Base-by-base conservation (phyloP, 2,888 invertebrate species). In the Atrina japonica region DNA sequence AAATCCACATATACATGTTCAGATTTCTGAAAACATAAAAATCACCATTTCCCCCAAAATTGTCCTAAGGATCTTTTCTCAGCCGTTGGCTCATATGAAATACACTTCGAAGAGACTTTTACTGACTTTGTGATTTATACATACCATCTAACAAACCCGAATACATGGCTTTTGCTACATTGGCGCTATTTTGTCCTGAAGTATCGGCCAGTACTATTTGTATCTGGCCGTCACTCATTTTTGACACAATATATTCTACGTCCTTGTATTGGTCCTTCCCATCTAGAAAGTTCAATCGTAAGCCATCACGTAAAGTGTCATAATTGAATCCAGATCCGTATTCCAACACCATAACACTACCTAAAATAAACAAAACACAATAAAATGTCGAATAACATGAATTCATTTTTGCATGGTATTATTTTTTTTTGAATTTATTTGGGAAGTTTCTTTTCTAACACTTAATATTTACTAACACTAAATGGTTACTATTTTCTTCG, bases 281-380 rank as follows among this genome's bases (percentile, higher is more conserved):
- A 65, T 82, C 81, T 23, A 82, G 40, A 23, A 76, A 71, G 30
- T 76, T 77, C 53, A 78, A 69, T 35, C 77, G 79, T 41, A 87
- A 41, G 1, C 78, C 71, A 53, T 75, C 72, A 25, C 73, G 77
- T 41, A 85, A 72, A 6, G 70, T 73, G 18, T 78, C 60, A 43
- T 84, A 75, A 43, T 79, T 77, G 60, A 86, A 87, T 1, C 84
- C 84, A 53, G 79, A 77, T 23, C 83, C 85, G 49, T 75, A 79
- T 11, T 80, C 83, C 11, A 83, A 61, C 25, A 79, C 83, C 50
- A 86, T 59, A 43, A 82, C 72, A 0, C 79, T 85, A 11, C 87
- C 87, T 87, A 59, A 21, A 70, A 66, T 7, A 56, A 47, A 66
- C 27, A 29, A 55, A 21, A 56, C 35, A 35, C n/a, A 11, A 18